These are phyloP conservation scores for Catharus ustulatus DNA, from an alignment of 2,797 vertebrate species.

Conservation along the genomic window DNA sequence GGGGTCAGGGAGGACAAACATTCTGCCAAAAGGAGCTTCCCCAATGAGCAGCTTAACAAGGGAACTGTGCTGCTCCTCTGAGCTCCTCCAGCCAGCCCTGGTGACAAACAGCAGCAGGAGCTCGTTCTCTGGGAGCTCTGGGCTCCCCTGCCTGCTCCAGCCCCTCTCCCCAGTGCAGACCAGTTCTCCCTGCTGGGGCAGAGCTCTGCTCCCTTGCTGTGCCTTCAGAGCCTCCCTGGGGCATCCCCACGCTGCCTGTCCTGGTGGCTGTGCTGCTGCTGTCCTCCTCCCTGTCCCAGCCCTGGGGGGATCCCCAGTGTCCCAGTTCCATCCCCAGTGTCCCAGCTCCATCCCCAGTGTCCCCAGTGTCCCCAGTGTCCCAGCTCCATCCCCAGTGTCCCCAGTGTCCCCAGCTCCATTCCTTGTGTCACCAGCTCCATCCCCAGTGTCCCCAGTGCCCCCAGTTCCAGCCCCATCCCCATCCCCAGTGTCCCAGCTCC, in stretches of 20 bases:
- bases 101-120: neutral
- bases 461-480: too few relatives aligned
- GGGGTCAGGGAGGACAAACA: neutral
- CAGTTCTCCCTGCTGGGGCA: fast-evolving
- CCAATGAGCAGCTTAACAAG: neutral
- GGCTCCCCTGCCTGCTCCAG: neutral
- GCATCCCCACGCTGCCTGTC: too few relatives aligned
- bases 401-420: too few relatives aligned
- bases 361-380: too few relatives aligned
- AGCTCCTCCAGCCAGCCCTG: neutral
- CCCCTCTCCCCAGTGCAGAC: neutral
- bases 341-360: too few relatives aligned
- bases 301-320: neutral
- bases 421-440: too few relatives aligned
- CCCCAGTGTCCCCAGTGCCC: too few relatives aligned
- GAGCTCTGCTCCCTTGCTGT: fast-evolving
- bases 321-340: too few relatives aligned
- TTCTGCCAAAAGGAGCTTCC: neutral
- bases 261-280: neutral
- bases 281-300: neutral
- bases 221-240: neutral
- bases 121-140: neutral
- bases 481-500: too few relatives aligned
- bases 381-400: too few relatives aligned
- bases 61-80: neutral